Conservation (phyloP, 92 coral and sea anemone genomes). For the Phymanthus crucifer region DNA sequence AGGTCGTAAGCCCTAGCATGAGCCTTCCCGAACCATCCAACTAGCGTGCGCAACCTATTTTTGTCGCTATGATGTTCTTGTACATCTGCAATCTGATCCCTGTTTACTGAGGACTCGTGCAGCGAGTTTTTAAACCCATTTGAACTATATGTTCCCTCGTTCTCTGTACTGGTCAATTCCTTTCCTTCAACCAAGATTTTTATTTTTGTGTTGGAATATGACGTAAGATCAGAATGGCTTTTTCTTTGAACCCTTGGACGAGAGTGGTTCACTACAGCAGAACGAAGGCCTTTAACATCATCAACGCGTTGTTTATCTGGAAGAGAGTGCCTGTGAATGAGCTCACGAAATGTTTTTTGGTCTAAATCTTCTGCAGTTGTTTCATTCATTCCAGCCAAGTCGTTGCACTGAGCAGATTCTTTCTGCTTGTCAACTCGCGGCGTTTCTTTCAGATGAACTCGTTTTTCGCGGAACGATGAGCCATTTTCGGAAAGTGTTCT, state of each 20-base stretch:
- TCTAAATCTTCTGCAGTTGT: background rate
- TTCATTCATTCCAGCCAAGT: background rate
- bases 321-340: background rate
- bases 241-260: conserved; percentile 17
- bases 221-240: conserved; percentile 21
- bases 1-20: background rate
- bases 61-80: conserved; percentile 1
- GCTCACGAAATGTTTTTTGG: background rate
- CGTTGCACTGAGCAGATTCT: background rate
- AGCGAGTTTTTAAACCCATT: background rate
- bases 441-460: background rate
- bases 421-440: background rate
- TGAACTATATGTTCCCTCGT: background rate
- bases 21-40: conserved; percentile 24
- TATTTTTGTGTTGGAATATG: background rate
- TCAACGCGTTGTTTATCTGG: background rate
- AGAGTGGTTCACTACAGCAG: background rate
- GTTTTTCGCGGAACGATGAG: background rate
- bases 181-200: conserved; percentile 30
- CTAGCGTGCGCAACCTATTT: background rate
- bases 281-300: background rate
- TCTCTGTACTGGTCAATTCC: conserved; percentile 8
- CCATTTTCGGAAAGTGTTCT: background rate
- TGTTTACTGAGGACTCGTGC: background rate
- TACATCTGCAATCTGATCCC: background rate